A percentile compares a stretch with the other conserved stretches of the same genome.
Conservation (phyloP, 2,888 invertebrate species). For the Xestia sexstrigata region DNA sequence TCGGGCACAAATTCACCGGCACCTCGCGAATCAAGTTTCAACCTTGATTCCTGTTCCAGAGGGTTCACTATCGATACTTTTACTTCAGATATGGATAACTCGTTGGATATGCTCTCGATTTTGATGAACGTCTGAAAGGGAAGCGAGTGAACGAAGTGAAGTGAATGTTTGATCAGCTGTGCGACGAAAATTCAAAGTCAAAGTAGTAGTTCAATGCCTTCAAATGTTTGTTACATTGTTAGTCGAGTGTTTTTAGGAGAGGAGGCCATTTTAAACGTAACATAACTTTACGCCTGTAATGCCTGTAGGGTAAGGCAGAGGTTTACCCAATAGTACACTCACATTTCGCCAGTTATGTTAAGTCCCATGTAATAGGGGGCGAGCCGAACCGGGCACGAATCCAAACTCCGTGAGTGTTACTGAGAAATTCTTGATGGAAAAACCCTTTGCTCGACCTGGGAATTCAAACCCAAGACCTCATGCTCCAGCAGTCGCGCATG, state of each 20-base stretch:
- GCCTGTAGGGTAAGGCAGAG: too few relatives aligned
- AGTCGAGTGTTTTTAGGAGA: neutral
- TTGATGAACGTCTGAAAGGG: conserved; percentile 93
- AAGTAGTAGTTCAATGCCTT: conserved; percentile 44
- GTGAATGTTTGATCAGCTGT: conserved; percentile 58
- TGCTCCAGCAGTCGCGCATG: too few relatives aligned
- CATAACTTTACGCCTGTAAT: too few relatives aligned
- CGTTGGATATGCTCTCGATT: conserved; percentile 93
- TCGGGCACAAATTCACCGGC: conserved; percentile 96
- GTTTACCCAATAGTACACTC: too few relatives aligned
- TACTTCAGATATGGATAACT: conserved; percentile 93
- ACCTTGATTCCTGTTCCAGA: conserved; percentile 92
- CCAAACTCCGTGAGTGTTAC: too few relatives aligned
- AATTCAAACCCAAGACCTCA: too few relatives aligned
- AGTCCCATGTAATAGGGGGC: too few relatives aligned
- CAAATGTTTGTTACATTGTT: conserved; percentile 4
- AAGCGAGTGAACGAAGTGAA: conserved; percentile 32
- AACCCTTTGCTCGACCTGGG: too few relatives aligned
- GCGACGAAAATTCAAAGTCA: conserved; percentile 50
- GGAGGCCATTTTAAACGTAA: neutral
- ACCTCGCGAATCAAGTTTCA: conserved; percentile 93
- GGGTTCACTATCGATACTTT: conserved; percentile 95
- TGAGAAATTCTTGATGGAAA: too few relatives aligned
- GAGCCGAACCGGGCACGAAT: too few relatives aligned
- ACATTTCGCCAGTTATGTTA: too few relatives aligned